phyloP scores from a whole-genome alignment of 2,797 vertebrate species.

The Myripristis jacobus region DNA sequence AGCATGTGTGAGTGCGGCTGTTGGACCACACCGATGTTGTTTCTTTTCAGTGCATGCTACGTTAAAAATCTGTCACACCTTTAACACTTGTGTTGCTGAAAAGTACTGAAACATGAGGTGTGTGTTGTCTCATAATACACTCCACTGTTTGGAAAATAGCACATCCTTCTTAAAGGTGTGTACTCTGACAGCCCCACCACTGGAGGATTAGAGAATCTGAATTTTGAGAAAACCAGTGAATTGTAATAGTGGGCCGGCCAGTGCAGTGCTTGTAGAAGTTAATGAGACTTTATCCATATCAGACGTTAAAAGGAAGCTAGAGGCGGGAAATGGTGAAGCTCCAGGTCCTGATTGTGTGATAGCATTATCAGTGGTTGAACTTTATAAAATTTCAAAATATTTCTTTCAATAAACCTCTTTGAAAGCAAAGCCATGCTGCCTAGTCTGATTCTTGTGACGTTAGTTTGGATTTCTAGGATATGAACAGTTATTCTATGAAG shows the following conservation, averaged over 20 bases:
- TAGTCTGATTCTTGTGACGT: slow-evolving; percentile 26
- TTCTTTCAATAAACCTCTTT: slow-evolving; percentile 88
- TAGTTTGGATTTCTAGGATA: neutral
- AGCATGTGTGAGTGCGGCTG: slow-evolving; percentile 15
- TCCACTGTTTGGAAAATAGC: slow-evolving; percentile 5
- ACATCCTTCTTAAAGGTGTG: slow-evolving; percentile 14
- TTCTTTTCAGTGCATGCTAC: slow-evolving; percentile 11
- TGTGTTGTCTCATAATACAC: slow-evolving; percentile 4
- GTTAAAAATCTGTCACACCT: slow-evolving; percentile 29
- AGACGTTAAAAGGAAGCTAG: slow-evolving; percentile 56
- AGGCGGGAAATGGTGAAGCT: slow-evolving; percentile 59
- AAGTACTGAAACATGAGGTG: neutral
- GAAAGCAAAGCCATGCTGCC: slow-evolving; percentile 65
- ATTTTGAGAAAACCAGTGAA: slow-evolving; percentile 16
- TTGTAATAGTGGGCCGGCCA: slow-evolving; percentile 30
- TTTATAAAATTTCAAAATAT: slow-evolving; percentile 84
- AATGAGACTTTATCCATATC: slow-evolving; percentile 67
- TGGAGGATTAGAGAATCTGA: slow-evolving; percentile 5
- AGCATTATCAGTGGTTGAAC: slow-evolving; percentile 80
- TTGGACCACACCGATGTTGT: slow-evolving; percentile 5
- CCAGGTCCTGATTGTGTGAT: slow-evolving; percentile 82
- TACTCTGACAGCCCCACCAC: neutral
- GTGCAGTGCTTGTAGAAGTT: slow-evolving; percentile 31
- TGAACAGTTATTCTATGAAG: too few species aligned
- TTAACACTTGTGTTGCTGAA: slow-evolving; percentile 15